Evolutionary conservation across 37 sponge, comb jelly and placozoan genomes (phyloP), one percentile per base, ranked within the genome.

Genomic region (Halisarca cf. caerulea): DNA sequence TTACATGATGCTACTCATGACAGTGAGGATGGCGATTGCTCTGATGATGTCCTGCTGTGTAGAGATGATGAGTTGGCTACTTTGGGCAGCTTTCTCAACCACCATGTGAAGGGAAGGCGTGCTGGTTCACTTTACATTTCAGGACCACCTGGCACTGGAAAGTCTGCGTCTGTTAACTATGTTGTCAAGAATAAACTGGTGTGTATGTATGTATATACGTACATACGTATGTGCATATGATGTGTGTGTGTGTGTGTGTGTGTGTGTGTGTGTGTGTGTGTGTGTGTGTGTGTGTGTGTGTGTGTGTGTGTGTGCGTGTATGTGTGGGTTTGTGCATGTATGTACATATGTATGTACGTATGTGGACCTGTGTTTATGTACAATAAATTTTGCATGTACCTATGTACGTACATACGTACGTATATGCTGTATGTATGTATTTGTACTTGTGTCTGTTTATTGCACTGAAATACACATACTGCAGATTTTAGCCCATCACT

Each of bases 121-220:
- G 54, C 95, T 23, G 98, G 91, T 14, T 77, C 94, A 0, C 85
- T 97, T 33, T 97, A 95, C 69, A 59, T 97, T 3, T 92, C 94
- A 5, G 98, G 98, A 2, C 88, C 98, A 21, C 98, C 98, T 20
- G 98, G 98, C 2, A 97, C 98, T 2, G 98, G 98, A 2, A 97
- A 97, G 79, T 89, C 93, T 17, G 95, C 90, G 1, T 94, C 90
- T 39, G 41, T 97, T 42, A 80, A 81, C 24, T 84, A 92, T 53
- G 55, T 92, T 35, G 60, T 94, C 25, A 51, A 78, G 37, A 73
- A 81, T 23, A 59, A 36, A 9, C 42, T 80, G 86, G 94, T 90
- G 64, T 18, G 71, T 57, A 21, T 64, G 82, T 69, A 0, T 38
- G 35, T 0, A n/a, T n/a, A n/a, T n/a, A n/a, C n/a, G n/a, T n/a